These are phyloP conservation scores for Calliopum simillimum DNA, from an alignment of 2,888 invertebrate genomes.

Conservation along the genomic window DNA sequence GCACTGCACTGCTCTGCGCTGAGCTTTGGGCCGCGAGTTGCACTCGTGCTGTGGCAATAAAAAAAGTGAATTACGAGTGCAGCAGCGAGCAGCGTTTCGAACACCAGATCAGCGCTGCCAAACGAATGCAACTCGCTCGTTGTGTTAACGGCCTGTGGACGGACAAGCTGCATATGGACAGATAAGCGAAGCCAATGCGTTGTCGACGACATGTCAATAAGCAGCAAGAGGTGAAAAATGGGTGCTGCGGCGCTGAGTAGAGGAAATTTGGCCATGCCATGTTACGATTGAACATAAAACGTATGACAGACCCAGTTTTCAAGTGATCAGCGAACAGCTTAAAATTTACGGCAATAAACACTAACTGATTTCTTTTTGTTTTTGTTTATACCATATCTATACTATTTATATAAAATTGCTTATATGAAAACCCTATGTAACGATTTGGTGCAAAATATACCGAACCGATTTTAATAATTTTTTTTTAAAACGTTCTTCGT, in stretches of 20 bases:
- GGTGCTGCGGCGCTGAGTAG: no score
- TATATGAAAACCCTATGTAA: no score
- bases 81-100: neutral
- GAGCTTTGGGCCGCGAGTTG: no score
- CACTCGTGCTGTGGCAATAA: neutral
- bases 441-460: no score
- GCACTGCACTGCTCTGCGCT: no score
- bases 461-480: no score
- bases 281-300: neutral
- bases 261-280: neutral
- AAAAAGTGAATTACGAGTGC: conserved; percentile 29
- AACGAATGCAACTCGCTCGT: conserved; percentile 6
- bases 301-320: conserved; percentile 24
- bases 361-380: no score
- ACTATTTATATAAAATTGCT: no score
- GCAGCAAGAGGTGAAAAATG: neutral
- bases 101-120: conserved; percentile 23
- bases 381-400: no score
- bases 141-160: conserved; percentile 27
- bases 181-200: neutral
- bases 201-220: neutral
- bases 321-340: conserved; percentile 7
- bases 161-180: conserved; percentile 1
- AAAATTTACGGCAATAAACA: no score
- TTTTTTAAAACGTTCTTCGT: no score